phyloP scores from a whole-genome alignment of 2,888 invertebrate genomes.

The Lithophane socia region DNA sequence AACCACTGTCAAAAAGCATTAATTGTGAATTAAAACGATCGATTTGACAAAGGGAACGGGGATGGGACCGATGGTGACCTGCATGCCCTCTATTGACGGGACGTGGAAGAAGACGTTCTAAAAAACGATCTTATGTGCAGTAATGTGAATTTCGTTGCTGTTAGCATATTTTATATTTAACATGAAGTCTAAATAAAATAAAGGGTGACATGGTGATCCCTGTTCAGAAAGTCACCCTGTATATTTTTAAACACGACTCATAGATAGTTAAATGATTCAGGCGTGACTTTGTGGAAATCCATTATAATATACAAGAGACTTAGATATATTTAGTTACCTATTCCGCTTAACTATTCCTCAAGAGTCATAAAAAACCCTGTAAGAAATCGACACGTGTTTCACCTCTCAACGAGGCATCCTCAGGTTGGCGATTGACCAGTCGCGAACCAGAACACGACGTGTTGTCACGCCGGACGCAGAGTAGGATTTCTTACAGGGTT shows the following conservation, averaged over 20 bases:
- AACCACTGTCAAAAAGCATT: neutral
- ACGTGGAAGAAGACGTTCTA: neutral
- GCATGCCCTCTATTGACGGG: neutral
- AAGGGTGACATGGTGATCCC: neutral
- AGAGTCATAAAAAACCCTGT: too few relatives aligned
- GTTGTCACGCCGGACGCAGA: too few relatives aligned
- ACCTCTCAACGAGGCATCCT: too few relatives aligned
- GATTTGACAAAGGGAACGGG: neutral
- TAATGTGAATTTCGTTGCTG: neutral
- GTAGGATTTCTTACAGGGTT: too few relatives aligned
- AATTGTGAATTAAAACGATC: neutral
- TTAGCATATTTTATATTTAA: constrained; percentile 13
- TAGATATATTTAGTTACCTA: too few relatives aligned
- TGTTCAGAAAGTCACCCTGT: neutral
- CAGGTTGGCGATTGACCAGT: too few relatives aligned
- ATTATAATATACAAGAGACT: too few relatives aligned
- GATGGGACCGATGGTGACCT: neutral
- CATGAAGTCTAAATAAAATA: neutral
- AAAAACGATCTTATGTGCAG: neutral
- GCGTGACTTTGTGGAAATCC: too few relatives aligned
- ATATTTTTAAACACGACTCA: neutral
- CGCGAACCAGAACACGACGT: too few relatives aligned
- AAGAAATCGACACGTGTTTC: too few relatives aligned
- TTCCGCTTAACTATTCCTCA: too few relatives aligned
- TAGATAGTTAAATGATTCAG: too few relatives aligned